Percentiles rank a stretch among this genome's conserved stretches.
These are phyloP conservation scores for Dendrolimus pini DNA, from an alignment of 2,888 invertebrate genomes.

Conservation along the genomic window DNA sequence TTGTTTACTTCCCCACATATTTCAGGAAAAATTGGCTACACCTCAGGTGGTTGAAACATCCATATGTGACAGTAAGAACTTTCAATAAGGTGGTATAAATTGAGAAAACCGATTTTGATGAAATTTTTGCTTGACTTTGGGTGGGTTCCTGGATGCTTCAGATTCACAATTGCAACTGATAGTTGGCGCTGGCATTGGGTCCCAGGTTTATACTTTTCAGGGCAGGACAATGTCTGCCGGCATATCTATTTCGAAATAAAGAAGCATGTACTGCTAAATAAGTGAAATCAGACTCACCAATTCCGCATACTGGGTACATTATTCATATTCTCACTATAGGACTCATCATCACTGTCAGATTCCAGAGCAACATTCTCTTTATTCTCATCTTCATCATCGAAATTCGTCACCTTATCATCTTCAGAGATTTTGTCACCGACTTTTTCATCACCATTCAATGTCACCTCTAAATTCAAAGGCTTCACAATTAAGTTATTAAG, in stretches of 20 bases:
- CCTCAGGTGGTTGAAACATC: background rate
- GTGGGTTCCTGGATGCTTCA: too few species aligned
- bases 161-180: too few species aligned
- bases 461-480: slow-evolving; percentile 18
- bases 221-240: too few species aligned
- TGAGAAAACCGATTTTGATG: too few species aligned
- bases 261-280: too few species aligned
- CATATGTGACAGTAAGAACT: background rate
- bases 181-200: too few species aligned
- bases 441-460: slow-evolving; percentile 8
- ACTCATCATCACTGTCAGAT: slow-evolving; percentile 56
- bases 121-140: too few species aligned
- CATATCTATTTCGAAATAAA: too few species aligned
- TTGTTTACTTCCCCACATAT: too few species aligned
- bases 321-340: slow-evolving; percentile 49
- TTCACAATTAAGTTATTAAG: slow-evolving; percentile 38
- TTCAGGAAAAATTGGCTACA: too few species aligned
- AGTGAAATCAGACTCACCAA: too few species aligned
- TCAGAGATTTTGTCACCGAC: background rate
- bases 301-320: slow-evolving; percentile 10
- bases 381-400: slow-evolving; percentile 54
- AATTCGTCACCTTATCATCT: slow-evolving; percentile 9
- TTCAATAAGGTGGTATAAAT: background rate
- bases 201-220: too few species aligned
- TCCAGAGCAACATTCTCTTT: slow-evolving; percentile 69